phyloP scores from a whole-genome alignment of 2,888 invertebrate genomes.

The Bimastos eiseni region DNA sequence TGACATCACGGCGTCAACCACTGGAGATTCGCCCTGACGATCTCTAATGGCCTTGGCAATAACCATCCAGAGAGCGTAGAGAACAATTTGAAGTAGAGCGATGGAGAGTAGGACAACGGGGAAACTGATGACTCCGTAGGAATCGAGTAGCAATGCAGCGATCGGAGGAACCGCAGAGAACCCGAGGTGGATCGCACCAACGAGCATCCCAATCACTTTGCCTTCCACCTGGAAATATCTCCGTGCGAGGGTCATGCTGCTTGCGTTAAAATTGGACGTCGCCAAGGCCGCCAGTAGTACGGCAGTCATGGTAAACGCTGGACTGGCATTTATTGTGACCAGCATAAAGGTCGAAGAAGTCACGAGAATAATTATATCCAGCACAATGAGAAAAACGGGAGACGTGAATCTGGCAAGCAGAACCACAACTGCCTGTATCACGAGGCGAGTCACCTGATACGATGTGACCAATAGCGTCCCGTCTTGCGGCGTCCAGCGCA shows the following conservation, averaged over 20 bases:
- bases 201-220: constrained; percentile 30
- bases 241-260: constrained; percentile 28
- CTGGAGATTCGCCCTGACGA: neutral
- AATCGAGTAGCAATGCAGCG: constrained; percentile 23
- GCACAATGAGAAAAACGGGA: neutral
- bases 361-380: neutral
- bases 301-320: neutral
- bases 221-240: constrained; percentile 28
- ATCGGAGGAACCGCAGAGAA: constrained; percentile 21
- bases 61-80: constrained; percentile 17
- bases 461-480: constrained; percentile 30
- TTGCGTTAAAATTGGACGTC: constrained; percentile 31
- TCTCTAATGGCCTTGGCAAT: neutral
- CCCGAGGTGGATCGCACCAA: constrained; percentile 27
- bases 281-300: constrained; percentile 30
- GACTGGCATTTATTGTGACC: neutral
- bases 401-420: constrained; percentile 19
- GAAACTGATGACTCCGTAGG: constrained; percentile 24
- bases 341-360: constrained; percentile 22
- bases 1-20: too few species aligned
- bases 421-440: constrained; percentile 31
- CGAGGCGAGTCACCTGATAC: constrained; percentile 32
- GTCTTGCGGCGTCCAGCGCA: constrained; percentile 22
- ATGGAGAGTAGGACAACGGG: constrained; percentile 25
- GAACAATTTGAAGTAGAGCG: neutral